Evolutionary conservation across 64 coral and sea anemone genomes (phyloP).

Genomic region (Montipora sp.): DNA sequence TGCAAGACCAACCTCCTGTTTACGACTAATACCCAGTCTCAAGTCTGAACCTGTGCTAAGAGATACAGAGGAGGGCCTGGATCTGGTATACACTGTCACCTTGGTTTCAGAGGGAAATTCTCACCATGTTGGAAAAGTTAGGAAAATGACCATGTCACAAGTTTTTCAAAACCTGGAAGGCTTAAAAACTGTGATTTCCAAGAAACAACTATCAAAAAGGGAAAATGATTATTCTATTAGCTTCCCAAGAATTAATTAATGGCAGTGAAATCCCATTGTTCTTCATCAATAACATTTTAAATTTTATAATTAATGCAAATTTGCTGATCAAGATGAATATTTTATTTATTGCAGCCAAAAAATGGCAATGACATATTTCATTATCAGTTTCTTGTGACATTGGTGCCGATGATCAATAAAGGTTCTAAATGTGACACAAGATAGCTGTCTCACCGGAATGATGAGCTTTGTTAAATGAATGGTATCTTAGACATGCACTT

Average conservation of each 20-base stretch:
- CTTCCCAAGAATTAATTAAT: slow-evolving; percentile 34
- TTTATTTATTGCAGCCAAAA: not conserved
- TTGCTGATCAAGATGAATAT: not conserved
- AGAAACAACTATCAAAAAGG: not conserved
- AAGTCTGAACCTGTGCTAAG: slow-evolving; percentile 19
- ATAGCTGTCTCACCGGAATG: too few relatives aligned
- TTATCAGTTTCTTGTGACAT: not conserved
- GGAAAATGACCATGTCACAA: slow-evolving; percentile 18
- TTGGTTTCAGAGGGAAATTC: slow-evolving; percentile 4
- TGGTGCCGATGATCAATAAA: not conserved
- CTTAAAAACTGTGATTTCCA: not conserved
- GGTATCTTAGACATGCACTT: too few relatives aligned
- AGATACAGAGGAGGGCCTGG: slow-evolving; percentile 30
- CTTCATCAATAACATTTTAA: not conserved
- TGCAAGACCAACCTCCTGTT: not conserved
- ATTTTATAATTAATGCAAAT: not conserved
- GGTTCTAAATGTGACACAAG: too few relatives aligned
- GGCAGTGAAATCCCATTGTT: not conserved
- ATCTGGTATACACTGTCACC: slow-evolving; percentile 35
- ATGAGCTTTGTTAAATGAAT: too few relatives aligned
- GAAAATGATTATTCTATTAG: slow-evolving; percentile 34
- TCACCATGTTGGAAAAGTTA: slow-evolving; percentile 12
- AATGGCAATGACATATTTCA: not conserved
- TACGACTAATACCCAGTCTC: slow-evolving; percentile 19
- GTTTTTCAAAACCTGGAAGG: not conserved